phyloP scores from a whole-genome alignment of 2,113 vertebrate species.

The Oophaga pumilio region DNA sequence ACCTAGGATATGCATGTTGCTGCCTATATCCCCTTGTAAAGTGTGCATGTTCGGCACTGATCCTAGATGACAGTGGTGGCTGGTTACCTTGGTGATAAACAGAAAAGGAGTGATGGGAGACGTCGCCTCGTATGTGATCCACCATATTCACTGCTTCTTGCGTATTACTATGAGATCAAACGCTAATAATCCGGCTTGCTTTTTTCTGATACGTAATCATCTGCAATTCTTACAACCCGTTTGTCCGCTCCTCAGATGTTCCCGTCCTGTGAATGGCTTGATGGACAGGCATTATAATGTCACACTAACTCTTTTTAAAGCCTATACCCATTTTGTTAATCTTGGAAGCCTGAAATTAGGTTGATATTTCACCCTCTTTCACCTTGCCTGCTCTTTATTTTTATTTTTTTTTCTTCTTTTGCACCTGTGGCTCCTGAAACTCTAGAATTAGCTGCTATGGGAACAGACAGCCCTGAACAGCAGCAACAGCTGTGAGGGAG shows the following conservation, averaged over 20 bases:
- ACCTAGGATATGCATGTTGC: no score
- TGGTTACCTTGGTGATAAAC: no score
- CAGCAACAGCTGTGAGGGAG: slow-evolving; percentile 51
- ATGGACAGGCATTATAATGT: not conserved
- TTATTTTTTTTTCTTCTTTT: not conserved
- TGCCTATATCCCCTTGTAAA: no score
- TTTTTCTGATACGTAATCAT: not conserved
- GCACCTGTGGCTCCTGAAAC: slow-evolving; percentile 49
- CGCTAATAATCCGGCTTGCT: not conserved
- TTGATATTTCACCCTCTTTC: slow-evolving; percentile 19
- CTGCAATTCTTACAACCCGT: not conserved
- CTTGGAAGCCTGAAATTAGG: not conserved
- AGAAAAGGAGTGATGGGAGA: no score
- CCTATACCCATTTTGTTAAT: not conserved
- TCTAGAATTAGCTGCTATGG: slow-evolving; percentile 47
- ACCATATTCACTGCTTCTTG: not conserved
- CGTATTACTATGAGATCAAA: not conserved
- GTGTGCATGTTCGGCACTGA: no score
- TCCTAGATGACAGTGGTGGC: no score
- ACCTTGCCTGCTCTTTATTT: slow-evolving; percentile 24
- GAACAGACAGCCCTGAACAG: slow-evolving; percentile 56
- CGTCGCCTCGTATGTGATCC: no score
- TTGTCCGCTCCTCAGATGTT: not conserved
- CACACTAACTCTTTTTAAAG: not conserved
- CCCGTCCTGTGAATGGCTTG: not conserved